Base-by-base conservation (phyloP, 1,140 invertebrate genomes). In the Andrena cerasifolii region DNA sequence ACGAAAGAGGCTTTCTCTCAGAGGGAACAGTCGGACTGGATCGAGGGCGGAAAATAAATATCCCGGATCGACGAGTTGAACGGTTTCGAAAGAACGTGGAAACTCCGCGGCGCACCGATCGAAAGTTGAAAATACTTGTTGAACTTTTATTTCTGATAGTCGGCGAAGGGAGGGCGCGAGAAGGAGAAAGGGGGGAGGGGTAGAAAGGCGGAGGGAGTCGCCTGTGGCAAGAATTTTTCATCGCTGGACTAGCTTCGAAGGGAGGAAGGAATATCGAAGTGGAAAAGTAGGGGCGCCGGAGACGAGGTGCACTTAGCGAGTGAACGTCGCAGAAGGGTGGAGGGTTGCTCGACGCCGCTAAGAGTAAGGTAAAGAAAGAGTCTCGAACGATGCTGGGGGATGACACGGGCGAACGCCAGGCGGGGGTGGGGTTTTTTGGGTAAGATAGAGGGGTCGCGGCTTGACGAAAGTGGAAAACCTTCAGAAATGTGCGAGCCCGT, bases 271-370 rank as follows among this genome's bases (percentile, higher is more conserved):
- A 67, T 59, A 68, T 75, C 80, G 56, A 82, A 72, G 75, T 83
- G 76, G 74, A 70, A 75, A 80, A 83, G 76, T 70, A 78, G 67
- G 73, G 73, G 56, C 33, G 73, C 49, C 16, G 75, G 66, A 77
- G 84, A 86, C 78, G 81, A 76, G 81, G 70, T 86, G 85, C 85
- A 86, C 85, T 86, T 84, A 87, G 79, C 84, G 73, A 62, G 73
- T 36, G 61, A 56, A 14, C 54, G 75, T 66, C 45, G 66, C 31
- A 33, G 59, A 45, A 56, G 61, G 78, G 66, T 53, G 8, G 63
- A 49, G 68, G 59, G 63, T 31, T 31, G 65, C 51, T 72, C 40
- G 61, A 58, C 54, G 59, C 26, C 47, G 24, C 18, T 53, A 53
- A 73, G 71, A 81, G 79, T 47, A 62, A 82, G 75, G 61, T 45